Conservation (phyloP, 37 sponge, comb jelly and placozoan genomes). For the Geodia barretti region DNA sequence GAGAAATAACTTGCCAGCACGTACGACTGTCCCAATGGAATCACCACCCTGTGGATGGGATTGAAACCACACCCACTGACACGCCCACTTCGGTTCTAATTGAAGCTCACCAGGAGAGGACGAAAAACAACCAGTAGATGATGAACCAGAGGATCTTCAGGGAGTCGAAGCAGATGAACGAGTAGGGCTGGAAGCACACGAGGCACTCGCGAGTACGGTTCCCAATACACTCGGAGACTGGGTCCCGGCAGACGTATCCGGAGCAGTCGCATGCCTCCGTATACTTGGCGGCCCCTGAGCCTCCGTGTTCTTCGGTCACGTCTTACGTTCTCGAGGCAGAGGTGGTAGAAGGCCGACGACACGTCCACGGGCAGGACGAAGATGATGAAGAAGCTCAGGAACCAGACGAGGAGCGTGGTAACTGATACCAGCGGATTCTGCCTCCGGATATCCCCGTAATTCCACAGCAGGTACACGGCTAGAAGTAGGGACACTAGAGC, state of each 20-base stretch:
- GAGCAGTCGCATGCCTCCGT: constrained; percentile 25
- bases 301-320: too few species aligned
- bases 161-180: constrained; percentile 72
- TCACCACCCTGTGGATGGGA: constrained; percentile 68
- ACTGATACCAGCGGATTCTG: constrained; percentile 84
- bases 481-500: constrained; percentile 58
- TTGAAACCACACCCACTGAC: not conserved
- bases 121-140: constrained; percentile 91
- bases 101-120: constrained; percentile 83
- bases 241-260: constrained; percentile 13
- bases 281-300: not conserved
- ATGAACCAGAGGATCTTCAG: constrained; percentile 86
- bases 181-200: constrained; percentile 69
- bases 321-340: constrained; percentile 28
- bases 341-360: constrained; percentile 73
- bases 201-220: not conserved
- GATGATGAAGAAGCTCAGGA: constrained; percentile 64
- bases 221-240: not conserved
- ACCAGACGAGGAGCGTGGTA: constrained; percentile 21
- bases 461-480: constrained; percentile 69
- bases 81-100: too few species aligned
- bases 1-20: constrained; percentile 92
- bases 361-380: constrained; percentile 94
- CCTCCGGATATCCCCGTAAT: constrained; percentile 79
- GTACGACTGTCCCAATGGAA: constrained; percentile 91